These are phyloP conservation scores for Phortica variegata DNA, from an alignment of 1,140 invertebrate genomes.

Conservation along the genomic window DNA sequence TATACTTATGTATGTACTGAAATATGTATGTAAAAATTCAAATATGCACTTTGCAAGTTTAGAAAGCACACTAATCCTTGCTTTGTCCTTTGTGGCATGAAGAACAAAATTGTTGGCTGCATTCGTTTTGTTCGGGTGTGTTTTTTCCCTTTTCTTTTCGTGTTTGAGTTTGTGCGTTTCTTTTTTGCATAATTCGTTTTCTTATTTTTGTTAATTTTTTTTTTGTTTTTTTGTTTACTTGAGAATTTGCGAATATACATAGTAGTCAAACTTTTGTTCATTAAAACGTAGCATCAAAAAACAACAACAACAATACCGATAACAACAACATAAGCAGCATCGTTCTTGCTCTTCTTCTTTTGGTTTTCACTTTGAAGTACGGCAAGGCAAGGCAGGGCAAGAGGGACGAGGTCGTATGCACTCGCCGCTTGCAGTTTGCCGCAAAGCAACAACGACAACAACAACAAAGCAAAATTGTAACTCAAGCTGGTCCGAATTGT, in stretches of 20 bases:
- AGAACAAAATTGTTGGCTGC: conserved; percentile 41
- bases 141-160: not conserved
- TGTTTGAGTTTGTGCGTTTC: not conserved
- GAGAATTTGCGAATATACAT: conserved; percentile 25
- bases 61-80: conserved; percentile 46
- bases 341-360: not conserved
- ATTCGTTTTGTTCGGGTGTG: no score
- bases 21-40: conserved; percentile 39
- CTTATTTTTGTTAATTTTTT: conserved; percentile 16
- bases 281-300: conserved; percentile 53
- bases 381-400: conserved; percentile 5
- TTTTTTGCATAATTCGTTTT: conserved; percentile 8
- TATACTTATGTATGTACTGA: conserved; percentile 13
- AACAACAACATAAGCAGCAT: not conserved
- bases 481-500: not conserved
- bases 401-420: conserved; percentile 9
- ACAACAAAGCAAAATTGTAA: no score
- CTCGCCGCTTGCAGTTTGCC: conserved; percentile 25
- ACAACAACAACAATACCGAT: not conserved
- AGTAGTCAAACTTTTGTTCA: conserved; percentile 47
- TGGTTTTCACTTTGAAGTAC: conserved; percentile 39
- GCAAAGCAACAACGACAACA: not conserved
- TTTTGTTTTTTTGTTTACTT: conserved; percentile 21
- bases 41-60: conserved; percentile 52
- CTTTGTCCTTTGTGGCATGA: conserved; percentile 45